Conservation (phyloP, 2,797 vertebrate species). For the Oreortyx pictus region DNA sequence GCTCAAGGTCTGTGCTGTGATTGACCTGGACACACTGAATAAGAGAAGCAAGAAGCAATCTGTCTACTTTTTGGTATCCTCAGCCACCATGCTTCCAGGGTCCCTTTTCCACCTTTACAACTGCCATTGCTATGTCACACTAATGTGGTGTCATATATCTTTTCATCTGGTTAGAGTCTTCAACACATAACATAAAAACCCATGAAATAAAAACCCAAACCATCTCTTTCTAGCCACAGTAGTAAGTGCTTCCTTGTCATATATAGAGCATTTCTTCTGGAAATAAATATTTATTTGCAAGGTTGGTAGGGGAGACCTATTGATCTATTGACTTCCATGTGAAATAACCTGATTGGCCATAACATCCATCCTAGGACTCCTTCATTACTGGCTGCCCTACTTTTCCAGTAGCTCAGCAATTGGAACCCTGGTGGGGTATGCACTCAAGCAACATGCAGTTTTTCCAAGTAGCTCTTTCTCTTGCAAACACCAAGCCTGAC, state of each 20-base stretch:
- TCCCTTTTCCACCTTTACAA: not conserved
- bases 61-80: not conserved
- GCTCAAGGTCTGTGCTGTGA: accelerated
- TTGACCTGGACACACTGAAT: not conserved
- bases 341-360: not conserved
- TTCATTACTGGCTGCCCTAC: slow-evolving; percentile 6
- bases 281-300: not conserved
- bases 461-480: slow-evolving; percentile 16
- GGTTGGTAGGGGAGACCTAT: not conserved
- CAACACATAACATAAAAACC: not conserved
- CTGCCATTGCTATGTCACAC: not conserved
- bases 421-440: not conserved
- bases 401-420: slow-evolving; percentile 56
- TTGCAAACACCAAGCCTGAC: not conserved
- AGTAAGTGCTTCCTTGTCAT: not conserved
- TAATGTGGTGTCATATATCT: not conserved
- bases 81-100: not conserved
- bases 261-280: not conserved
- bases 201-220: not conserved
- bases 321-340: not conserved
- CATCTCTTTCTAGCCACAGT: not conserved
- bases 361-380: not conserved
- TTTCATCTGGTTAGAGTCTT: not conserved
- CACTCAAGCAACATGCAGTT: slow-evolving; percentile 7
- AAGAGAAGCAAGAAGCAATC: not conserved